A percentile compares a stretch with the other conserved stretches of the same genome.
phyloP scores from a whole-genome alignment of 2,888 invertebrate genomes.

The Dryobota labecula region DNA sequence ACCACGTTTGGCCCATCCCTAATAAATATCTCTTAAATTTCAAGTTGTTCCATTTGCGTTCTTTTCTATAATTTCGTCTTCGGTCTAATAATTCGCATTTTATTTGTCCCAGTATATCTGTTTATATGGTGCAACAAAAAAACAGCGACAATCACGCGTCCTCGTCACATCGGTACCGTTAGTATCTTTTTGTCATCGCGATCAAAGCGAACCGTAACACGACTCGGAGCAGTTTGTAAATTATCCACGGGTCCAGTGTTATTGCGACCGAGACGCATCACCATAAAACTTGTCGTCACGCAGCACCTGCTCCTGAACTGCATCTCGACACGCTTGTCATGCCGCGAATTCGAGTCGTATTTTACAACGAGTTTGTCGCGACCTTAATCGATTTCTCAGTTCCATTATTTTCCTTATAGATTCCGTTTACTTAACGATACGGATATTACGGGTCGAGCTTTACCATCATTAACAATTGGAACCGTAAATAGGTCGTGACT shows the following conservation, averaged over 20 bases:
- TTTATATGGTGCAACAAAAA: conserved; percentile 65
- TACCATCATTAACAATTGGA: conserved; percentile 79
- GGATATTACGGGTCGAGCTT: conserved; percentile 59
- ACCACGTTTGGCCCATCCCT: too few species aligned
- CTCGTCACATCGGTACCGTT: conserved; percentile 75
- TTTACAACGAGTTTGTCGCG: conserved; percentile 66
- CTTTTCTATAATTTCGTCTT: conserved; percentile 19
- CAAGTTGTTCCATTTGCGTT: conserved; percentile 19
- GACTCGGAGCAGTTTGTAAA: conserved; percentile 75
- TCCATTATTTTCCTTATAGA: conserved; percentile 58
- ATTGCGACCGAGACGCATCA: conserved; percentile 66
- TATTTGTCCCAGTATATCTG: conserved; percentile 27
- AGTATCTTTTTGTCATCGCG: conserved; percentile 76
- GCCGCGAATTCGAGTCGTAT: conserved; percentile 71
- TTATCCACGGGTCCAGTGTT: conserved; percentile 77
- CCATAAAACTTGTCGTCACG: conserved; percentile 75
- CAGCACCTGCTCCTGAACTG: conserved; percentile 68
- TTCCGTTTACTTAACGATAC: conserved; percentile 63
- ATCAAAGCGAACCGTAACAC: conserved; percentile 72
- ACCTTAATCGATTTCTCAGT: conserved; percentile 79
- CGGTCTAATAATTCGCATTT: conserved; percentile 25
- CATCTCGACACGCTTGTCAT: conserved; percentile 73
- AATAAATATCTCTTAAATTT: conserved; percentile 14
- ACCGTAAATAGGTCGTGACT: conserved; percentile 88
- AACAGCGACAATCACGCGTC: conserved; percentile 66